Evolutionary conservation across 2,888 invertebrate species (phyloP).

Genomic region (Pollenia angustigena): DNA sequence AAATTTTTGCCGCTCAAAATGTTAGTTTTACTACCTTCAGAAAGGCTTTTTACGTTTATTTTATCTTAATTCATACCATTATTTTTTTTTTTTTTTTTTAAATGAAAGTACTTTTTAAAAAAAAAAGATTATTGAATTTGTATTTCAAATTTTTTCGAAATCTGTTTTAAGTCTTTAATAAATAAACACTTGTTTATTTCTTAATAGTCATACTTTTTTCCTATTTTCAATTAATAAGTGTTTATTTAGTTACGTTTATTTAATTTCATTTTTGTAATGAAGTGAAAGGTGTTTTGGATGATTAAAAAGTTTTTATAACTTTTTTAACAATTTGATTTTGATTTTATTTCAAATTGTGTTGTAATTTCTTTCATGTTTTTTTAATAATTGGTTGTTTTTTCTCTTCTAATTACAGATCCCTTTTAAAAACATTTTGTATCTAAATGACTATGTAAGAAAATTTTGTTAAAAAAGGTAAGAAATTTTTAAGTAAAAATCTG

Average conservation of each 20-base stretch:
- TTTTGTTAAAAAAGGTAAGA: constrained; percentile 35
- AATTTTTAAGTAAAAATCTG: not conserved
- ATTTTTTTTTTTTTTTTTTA: too few species aligned
- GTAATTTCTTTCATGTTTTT: not conserved
- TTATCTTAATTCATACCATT: too few species aligned
- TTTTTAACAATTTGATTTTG: not conserved
- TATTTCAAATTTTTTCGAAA: not conserved
- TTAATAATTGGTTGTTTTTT: not conserved
- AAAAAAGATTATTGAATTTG: too few species aligned
- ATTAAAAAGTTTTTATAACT: constrained; percentile 3
- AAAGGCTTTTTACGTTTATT: too few species aligned
- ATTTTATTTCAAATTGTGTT: not conserved
- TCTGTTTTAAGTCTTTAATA: not conserved
- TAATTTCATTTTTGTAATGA: constrained; percentile 37
- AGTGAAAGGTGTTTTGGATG: constrained; percentile 61
- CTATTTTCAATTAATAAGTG: not conserved
- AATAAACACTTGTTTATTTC: constrained; percentile 12
- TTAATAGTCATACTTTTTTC: not conserved
- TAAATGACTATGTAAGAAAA: not conserved
- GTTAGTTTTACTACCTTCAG: too few species aligned
- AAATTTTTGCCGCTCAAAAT: too few species aligned
- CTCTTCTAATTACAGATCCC: constrained; percentile 26
- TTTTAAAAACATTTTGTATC: not conserved
- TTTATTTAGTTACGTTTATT: constrained; percentile 43
- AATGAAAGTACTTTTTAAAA: too few species aligned